phyloP scores from a whole-genome alignment of 2,888 invertebrate species.

The Ichneumoninae sp. region DNA sequence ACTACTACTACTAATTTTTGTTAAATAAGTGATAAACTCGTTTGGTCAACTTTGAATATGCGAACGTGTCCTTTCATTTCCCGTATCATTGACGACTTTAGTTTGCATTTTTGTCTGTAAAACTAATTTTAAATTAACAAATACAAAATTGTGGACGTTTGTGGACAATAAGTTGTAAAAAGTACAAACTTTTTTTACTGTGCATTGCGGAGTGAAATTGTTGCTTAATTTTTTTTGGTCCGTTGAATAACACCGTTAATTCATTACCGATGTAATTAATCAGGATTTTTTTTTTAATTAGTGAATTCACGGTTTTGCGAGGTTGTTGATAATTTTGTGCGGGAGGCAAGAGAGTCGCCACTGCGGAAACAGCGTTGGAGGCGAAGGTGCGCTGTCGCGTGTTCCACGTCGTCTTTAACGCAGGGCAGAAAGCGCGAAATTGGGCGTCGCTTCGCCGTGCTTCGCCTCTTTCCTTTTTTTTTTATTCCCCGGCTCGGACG shows the following conservation, averaged over 20 bases:
- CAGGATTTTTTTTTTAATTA: not conserved
- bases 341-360: not conserved
- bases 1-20: too few relatives aligned
- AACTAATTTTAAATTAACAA: too few relatives aligned
- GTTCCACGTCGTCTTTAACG: constrained; percentile 58
- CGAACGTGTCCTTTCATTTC: too few relatives aligned
- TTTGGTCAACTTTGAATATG: too few relatives aligned
- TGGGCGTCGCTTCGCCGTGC: constrained; percentile 63
- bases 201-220: not conserved
- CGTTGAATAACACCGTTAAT: not conserved
- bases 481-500: constrained; percentile 56
- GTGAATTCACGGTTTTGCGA: not conserved
- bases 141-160: too few relatives aligned
- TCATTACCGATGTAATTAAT: not conserved
- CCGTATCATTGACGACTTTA: too few relatives aligned
- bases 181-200: too few relatives aligned
- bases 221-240: not conserved
- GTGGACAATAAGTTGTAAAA: too few relatives aligned
- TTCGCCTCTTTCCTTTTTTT: not conserved
- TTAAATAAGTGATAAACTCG: too few relatives aligned
- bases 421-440: constrained; percentile 82
- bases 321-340: constrained; percentile 2
- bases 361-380: constrained; percentile 40
- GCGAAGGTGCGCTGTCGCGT: constrained; percentile 54
- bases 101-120: too few relatives aligned